These are phyloP conservation scores for Camelus dromedarius DNA, from an alignment of 2,113 vertebrate genomes.

Conservation along the genomic window DNA sequence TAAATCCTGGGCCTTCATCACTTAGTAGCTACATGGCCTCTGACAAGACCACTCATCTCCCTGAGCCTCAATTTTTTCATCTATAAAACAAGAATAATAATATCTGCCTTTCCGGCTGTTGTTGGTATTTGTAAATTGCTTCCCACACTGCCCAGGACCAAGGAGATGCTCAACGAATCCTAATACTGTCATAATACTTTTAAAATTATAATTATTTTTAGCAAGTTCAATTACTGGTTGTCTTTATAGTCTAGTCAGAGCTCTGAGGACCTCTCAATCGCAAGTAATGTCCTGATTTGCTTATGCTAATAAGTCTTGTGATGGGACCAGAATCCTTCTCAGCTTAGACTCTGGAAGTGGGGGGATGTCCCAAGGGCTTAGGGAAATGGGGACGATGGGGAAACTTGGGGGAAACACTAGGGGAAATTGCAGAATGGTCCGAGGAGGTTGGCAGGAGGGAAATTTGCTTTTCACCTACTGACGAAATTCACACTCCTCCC, in stretches of 20 bases:
- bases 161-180: not conserved
- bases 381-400: not conserved
- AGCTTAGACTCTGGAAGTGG: not conserved
- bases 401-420: rapidly evolving
- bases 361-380: not conserved
- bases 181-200: not conserved
- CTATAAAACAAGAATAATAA: not conserved
- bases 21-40: not conserved
- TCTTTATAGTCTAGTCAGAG: not conserved
- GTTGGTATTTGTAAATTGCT: not conserved
- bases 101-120: not conserved
- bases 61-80: not conserved
- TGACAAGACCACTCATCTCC: not conserved
- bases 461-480: not conserved
- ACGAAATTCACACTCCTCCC: not conserved
- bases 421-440: not conserved
- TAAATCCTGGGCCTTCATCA: not conserved
- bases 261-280: not conserved
- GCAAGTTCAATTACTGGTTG: not conserved
- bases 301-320: not conserved
- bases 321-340: not conserved
- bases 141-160: not conserved
- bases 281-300: not conserved
- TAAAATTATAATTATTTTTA: not conserved
- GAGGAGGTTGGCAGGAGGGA: rapidly evolving